Conservation (phyloP, 1,140 invertebrate genomes). For the Dinoponera quadriceps region DNA sequence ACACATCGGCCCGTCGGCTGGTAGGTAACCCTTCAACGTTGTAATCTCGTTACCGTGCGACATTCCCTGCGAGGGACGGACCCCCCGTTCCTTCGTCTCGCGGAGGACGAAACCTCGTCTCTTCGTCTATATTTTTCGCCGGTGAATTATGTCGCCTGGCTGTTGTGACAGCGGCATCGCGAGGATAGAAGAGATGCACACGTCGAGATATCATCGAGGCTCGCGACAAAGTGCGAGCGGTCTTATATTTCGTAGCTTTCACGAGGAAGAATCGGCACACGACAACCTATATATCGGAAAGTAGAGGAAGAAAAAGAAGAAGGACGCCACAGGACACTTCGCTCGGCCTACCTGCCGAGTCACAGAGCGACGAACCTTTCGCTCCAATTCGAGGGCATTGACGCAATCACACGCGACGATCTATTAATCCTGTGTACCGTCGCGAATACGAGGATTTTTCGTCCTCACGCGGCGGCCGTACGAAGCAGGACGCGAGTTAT, state of each 20-base stretch:
- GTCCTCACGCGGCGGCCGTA: not conserved
- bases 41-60: slow-evolving; percentile 64
- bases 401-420: not conserved
- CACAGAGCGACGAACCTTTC: no score
- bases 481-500: not conserved
- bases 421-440: not conserved
- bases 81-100: not conserved
- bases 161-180: not conserved
- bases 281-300: no score
- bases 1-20: not conserved
- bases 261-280: not conserved
- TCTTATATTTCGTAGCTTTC: not conserved
- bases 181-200: not conserved
- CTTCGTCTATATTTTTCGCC: not conserved
- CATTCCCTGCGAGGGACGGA: slow-evolving; percentile 5
- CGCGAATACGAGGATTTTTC: slow-evolving; percentile 10
- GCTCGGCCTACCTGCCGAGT: no score
- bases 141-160: not conserved
- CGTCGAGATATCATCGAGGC: not conserved
- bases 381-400: not conserved
- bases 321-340: not conserved
- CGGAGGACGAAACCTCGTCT: not conserved
- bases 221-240: no score
- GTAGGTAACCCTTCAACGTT: slow-evolving; percentile 17
- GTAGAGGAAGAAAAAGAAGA: no score